Evolutionary conservation across 2,888 invertebrate species (phyloP).

Genomic region (Drosophila cognata): DNA sequence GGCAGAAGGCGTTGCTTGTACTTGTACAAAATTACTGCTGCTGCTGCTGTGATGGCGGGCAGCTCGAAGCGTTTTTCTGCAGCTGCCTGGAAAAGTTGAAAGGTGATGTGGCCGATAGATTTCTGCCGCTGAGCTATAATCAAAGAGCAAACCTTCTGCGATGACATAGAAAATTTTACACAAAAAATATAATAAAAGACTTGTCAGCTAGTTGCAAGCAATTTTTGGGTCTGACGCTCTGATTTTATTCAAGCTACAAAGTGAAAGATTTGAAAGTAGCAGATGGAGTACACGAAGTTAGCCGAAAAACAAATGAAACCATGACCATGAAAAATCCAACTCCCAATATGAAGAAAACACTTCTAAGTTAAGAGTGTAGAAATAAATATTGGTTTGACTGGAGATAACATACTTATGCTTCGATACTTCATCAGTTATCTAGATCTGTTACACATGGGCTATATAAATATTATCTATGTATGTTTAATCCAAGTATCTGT

Average conservation of each 20-base stretch:
- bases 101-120: constrained; percentile 62
- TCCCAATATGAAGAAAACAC: background rate
- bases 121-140: constrained; percentile 40
- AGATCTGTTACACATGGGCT: too few species aligned
- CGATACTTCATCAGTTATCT: background rate
- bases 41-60: constrained; percentile 22
- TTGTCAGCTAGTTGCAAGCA: constrained; percentile 1
- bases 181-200: background rate
- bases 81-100: constrained; percentile 57
- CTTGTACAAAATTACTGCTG: constrained; percentile 49
- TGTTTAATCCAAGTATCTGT: background rate
- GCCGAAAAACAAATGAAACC: background rate
- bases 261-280: background rate
- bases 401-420: background rate
- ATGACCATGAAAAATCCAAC: background rate
- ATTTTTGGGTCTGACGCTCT: background rate
- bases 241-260: background rate
- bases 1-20: constrained; percentile 73
- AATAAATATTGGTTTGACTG: background rate
- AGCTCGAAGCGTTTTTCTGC: constrained; percentile 60
- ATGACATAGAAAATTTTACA: background rate
- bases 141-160: constrained; percentile 27
- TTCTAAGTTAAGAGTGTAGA: background rate
- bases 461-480: background rate
- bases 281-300: background rate